Conservation (phyloP, 1,140 invertebrate genomes). For the Panagrolaimus sp. region DNA sequence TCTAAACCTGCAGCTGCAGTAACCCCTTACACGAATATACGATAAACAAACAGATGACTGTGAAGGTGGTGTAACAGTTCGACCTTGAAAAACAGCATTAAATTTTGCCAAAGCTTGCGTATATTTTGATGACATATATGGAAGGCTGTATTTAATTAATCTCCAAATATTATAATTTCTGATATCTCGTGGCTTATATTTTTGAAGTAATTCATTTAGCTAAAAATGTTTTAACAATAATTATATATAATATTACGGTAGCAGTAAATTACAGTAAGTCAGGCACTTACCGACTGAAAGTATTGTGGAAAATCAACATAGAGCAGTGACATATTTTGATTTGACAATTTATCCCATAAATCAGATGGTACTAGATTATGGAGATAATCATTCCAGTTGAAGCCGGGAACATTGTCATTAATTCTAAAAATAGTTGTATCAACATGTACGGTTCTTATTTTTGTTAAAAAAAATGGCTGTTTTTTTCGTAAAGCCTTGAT, state of each 20-base stretch:
- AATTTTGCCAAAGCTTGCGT: slow-evolving; percentile 15
- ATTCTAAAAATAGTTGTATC: slow-evolving; percentile 8
- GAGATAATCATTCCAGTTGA: slow-evolving; percentile 18
- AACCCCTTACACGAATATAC: slow-evolving; percentile 12
- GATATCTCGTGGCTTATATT: neutral
- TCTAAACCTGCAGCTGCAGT: no score
- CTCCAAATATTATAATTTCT: slow-evolving; percentile 23
- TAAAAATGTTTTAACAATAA: slow-evolving; percentile 1
- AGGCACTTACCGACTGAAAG: slow-evolving; percentile 14
- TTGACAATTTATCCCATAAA: neutral
- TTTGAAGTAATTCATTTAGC: neutral
- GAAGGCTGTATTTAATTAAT: slow-evolving; percentile 20
- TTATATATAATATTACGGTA: neutral
- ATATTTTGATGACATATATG: slow-evolving; percentile 21
- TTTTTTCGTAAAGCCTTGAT: no score
- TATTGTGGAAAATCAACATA: slow-evolving; percentile 10
- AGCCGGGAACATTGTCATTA: neutral
- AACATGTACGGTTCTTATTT: no score
- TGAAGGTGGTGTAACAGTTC: slow-evolving; percentile 1
- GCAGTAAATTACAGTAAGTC: neutral
- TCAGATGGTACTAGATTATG: slow-evolving; percentile 17
- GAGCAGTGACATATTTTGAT: neutral
- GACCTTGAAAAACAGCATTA: slow-evolving; percentile 2
- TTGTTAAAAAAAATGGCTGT: no score
- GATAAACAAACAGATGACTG: slow-evolving; percentile 11